Base-by-base conservation (phyloP, 2,797 vertebrate species). In the Lutra lutra region DNA sequence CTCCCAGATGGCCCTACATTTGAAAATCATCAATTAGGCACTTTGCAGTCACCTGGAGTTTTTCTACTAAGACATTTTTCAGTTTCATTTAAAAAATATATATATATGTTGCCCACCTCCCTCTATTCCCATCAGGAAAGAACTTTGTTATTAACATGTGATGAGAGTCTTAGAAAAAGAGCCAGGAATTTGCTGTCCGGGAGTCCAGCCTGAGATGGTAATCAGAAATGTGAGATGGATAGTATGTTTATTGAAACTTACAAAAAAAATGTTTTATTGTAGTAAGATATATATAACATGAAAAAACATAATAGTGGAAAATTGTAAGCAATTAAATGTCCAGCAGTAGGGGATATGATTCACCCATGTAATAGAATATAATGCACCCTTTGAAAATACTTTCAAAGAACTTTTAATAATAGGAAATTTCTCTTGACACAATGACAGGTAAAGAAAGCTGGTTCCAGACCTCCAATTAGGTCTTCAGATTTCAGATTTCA, bases 11-110 rank as follows among this genome's bases (percentile, higher is more conserved):
- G 82, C 79, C 35, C 68, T 86, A 29, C 35, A 62, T 95, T 89
- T 96, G 92, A 89, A 95, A 96, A 92, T 89, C 48, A 35, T 51
- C 75, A 95, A 0, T 89, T 73, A 94, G 40, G 66, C 46, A 86
- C 66, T 89, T 89, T 58, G 17, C 32, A 82, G 89, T 85, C 43
- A 27, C 90, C 32, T 93, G 32, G 35, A 70, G 83, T 62, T 88
- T 94, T 95, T 56, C 62, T 95, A 0, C 51, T 62, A 46, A 94
- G 73, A 89, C 21, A 56, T 70, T 91, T 87, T 93, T 91, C 90
- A 68, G 17, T 89, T 21, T 94, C 73, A 46, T 66, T 83, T 6
- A 27, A 78, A 43, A 90, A 75, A 29, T n/a, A 46, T 23, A 29
- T 23, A 38, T 12, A 51, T 12, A 10, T 23, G 23, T 72, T 86